Conservation (phyloP, 2,888 invertebrate species). For the Lasiommata megera region DNA sequence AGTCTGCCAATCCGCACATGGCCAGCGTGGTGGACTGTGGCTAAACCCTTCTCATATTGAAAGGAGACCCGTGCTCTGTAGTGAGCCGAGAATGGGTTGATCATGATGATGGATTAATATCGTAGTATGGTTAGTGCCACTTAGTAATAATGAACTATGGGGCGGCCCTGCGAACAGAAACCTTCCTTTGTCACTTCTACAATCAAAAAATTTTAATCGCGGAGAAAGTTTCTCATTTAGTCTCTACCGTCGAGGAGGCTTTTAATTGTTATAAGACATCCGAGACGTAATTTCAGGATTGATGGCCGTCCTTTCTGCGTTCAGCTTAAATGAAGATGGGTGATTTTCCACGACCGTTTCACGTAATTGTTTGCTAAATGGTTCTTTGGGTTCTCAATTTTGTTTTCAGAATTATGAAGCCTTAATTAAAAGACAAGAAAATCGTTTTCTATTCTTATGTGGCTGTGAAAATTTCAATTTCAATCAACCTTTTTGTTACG, state of each 20-base stretch:
- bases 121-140: too few relatives aligned
- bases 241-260: slow-evolving; percentile 1
- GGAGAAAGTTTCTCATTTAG: slow-evolving; percentile 9
- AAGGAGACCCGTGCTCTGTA: too few relatives aligned
- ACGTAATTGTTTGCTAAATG: slow-evolving; percentile 23
- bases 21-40: too few relatives aligned
- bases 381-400: slow-evolving; percentile 8
- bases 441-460: not conserved
- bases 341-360: slow-evolving; percentile 15
- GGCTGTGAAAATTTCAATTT: too few relatives aligned
- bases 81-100: too few relatives aligned
- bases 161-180: too few relatives aligned
- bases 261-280: slow-evolving; percentile 25
- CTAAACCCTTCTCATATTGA: too few relatives aligned
- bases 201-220: not conserved
- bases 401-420: slow-evolving; percentile 5
- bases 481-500: too few relatives aligned
- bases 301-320: slow-evolving; percentile 20
- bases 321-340: slow-evolving; percentile 20
- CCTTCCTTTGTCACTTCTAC: too few relatives aligned
- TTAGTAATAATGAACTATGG: too few relatives aligned
- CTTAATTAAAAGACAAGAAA: slow-evolving; percentile 4
- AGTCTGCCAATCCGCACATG: too few relatives aligned
- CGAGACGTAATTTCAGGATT: slow-evolving; percentile 21
- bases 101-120: too few relatives aligned